A percentile compares a stretch with the other conserved stretches of the same genome.
These are phyloP conservation scores for Eilema griseolum DNA, from an alignment of 2,888 invertebrate genomes.

Conservation along the genomic window DNA sequence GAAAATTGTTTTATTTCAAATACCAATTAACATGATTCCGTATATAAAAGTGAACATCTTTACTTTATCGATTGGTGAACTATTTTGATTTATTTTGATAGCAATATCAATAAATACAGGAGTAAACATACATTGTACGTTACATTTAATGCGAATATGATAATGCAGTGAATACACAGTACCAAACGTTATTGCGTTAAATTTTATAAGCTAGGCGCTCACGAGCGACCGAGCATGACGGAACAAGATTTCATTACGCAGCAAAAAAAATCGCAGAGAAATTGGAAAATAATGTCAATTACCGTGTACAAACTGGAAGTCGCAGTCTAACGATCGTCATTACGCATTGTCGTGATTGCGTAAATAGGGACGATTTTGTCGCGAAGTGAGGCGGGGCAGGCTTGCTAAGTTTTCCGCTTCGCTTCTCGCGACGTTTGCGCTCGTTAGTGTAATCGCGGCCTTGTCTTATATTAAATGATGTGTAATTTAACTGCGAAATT, in stretches of 20 bases:
- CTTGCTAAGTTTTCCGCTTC: conserved; percentile 77
- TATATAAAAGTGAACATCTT: not conserved
- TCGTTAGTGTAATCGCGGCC: conserved; percentile 76
- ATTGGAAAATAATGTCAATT: conserved; percentile 86
- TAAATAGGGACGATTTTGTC: conserved; percentile 78
- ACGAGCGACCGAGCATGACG: conserved; percentile 72
- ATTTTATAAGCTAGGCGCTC: conserved; percentile 50
- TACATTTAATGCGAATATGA: conserved; percentile 48
- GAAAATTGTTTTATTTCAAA: too few species aligned
- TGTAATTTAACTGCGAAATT: conserved; percentile 62
- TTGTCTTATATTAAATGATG: conserved; percentile 63
- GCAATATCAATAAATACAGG: conserved; percentile 33
- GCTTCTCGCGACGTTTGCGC: conserved; percentile 70
- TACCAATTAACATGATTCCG: not conserved
- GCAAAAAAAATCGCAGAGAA: conserved; percentile 73
- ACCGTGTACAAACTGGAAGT: conserved; percentile 73
- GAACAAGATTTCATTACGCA: conserved; percentile 77
- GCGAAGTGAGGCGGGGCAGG: conserved; percentile 73
- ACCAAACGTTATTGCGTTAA: conserved; percentile 52
- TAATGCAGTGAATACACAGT: conserved; percentile 41
- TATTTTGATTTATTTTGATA: conserved; percentile 25
- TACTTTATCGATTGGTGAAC: not conserved
- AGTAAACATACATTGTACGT: conserved; percentile 23
- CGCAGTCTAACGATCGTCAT: conserved; percentile 81
- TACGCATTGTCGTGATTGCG: conserved; percentile 83